Evolutionary conservation across 2,888 invertebrate genomes (phyloP), one percentile per base, ranked within the genome.

Genomic region (Spatulosminthurus flaviceps): DNA sequence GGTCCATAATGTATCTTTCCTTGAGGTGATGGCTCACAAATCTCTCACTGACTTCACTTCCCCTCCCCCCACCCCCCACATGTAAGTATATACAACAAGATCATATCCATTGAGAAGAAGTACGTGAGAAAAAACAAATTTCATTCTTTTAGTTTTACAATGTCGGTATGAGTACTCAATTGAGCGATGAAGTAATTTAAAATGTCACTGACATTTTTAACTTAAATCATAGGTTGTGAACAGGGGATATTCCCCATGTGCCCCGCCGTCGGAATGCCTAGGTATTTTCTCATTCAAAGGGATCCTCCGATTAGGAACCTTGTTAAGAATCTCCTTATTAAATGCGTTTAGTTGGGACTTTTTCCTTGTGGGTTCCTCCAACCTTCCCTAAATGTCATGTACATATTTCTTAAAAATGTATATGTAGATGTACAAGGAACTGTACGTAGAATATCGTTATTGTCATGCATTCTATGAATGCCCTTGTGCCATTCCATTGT

Each of bases 21-120:
- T 19, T 29, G 67, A 24, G 72, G 72, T 72, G 22, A 51, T 72
- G 51, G 43, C 72, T 24, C n/a, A 67, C 19, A 51, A 67, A 19
- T 67, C 67, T 67, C 67, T 28, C 1, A 13, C 67, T 28, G n/a
- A n/a, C n/a, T n/a, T n/a, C n/a, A n/a, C n/a, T n/a, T n/a, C n/a
- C n/a, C n/a, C n/a, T n/a, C n/a, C n/a, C n/a, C n/a, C n/a, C n/a
- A n/a, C n/a, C n/a, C n/a, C n/a, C n/a, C n/a, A n/a, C n/a, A n/a
- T n/a, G 13, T 67, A 26, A 29, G 28, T 67, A 26, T 24, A 28
- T 51, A 51, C 16, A 51, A 51, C 16, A 51, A 51, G 19, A 11
- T 51, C 51, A 51, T 51, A 51, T 51, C 51, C 51, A 51, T 51
- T 51, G 9, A 51, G 51, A 51, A 51, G n/a, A 51, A 51, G n/a